Evolutionary conservation across 2,888 invertebrate genomes (phyloP).

Genomic region (Drosophila fungiperda): DNA sequence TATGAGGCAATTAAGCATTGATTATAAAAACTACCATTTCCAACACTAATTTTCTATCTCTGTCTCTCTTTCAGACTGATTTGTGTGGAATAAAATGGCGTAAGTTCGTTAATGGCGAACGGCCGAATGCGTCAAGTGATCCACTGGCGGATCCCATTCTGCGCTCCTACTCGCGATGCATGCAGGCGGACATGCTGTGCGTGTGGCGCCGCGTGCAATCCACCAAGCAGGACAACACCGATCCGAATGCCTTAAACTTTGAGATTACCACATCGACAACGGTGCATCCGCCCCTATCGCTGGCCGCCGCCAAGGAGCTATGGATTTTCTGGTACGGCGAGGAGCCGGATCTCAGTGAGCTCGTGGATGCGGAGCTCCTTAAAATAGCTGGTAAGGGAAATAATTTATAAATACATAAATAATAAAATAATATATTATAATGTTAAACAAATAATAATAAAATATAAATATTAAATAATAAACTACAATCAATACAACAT

Average conservation of each 20-base stretch:
- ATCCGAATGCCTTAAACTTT: constrained; percentile 86
- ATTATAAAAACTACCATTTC: constrained; percentile 18
- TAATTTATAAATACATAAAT: neutral
- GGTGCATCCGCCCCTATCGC: constrained; percentile 91
- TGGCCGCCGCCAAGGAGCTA: constrained; percentile 96
- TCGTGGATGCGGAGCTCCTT: constrained; percentile 94
- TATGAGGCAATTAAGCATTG: constrained; percentile 33
- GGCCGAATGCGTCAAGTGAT: constrained; percentile 86
- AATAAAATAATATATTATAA: neutral
- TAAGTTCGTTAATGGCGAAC: constrained; percentile 93
- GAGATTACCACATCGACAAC: constrained; percentile 85
- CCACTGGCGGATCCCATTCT: constrained; percentile 96
- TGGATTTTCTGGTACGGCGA: constrained; percentile 99
- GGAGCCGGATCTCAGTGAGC: constrained; percentile 94
- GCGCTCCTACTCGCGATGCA: constrained; percentile 95
- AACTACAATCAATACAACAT: neutral
- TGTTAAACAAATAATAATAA: neutral
- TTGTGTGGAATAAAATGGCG: constrained; percentile 99
- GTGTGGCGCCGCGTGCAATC: constrained; percentile 97
- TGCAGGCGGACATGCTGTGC: constrained; percentile 97
- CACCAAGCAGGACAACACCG: constrained; percentile 86
- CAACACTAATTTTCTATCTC: constrained; percentile 2
- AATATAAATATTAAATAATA: neutral
- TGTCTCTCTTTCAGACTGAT: constrained; percentile 92
- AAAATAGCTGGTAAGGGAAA: constrained; percentile 91